phyloP scores from a whole-genome alignment of 64 coral and sea anemone species.

The Montipora foliosa region DNA sequence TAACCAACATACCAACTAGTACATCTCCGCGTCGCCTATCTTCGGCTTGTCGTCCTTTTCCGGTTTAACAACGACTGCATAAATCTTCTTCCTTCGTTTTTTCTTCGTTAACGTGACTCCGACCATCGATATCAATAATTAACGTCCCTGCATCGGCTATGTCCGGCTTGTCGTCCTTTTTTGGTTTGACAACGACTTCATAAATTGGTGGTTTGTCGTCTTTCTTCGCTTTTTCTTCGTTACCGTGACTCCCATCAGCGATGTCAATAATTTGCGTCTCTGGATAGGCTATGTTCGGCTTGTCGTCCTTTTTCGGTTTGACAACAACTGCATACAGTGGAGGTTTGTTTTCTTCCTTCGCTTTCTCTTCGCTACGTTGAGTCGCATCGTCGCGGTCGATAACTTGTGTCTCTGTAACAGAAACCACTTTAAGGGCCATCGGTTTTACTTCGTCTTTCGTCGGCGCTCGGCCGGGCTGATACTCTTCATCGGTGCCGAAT shows the following conservation, averaged over 20 bases:
- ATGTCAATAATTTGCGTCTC: slow-evolving; percentile 6
- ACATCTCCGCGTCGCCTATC: no score
- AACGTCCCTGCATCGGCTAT: no score
- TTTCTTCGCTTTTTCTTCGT: background rate
- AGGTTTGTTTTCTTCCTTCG: background rate
- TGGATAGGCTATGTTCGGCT: background rate
- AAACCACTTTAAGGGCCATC: slow-evolving; percentile 1
- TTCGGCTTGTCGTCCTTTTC: no score
- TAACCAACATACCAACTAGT: no score
- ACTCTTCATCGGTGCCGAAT: slow-evolving; percentile 42
- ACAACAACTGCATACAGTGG: slow-evolving; percentile 16
- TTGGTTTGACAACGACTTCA: background rate
- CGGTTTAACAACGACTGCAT: background rate
- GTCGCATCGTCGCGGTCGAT: background rate
- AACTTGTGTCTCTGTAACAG: slow-evolving; percentile 13
- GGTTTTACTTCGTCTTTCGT: background rate
- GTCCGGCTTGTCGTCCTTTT: no score
- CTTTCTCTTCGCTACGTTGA: background rate
- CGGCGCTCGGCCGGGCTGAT: background rate
- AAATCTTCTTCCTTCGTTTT: no score
- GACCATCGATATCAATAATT: no score
- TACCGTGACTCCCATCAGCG: background rate
- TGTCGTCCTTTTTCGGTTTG: background rate
- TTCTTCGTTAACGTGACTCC: no score
- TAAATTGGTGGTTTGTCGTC: background rate